Evolutionary conservation across 2,797 vertebrate species (phyloP).

Genomic region (Megalops cyprinoides): DNA sequence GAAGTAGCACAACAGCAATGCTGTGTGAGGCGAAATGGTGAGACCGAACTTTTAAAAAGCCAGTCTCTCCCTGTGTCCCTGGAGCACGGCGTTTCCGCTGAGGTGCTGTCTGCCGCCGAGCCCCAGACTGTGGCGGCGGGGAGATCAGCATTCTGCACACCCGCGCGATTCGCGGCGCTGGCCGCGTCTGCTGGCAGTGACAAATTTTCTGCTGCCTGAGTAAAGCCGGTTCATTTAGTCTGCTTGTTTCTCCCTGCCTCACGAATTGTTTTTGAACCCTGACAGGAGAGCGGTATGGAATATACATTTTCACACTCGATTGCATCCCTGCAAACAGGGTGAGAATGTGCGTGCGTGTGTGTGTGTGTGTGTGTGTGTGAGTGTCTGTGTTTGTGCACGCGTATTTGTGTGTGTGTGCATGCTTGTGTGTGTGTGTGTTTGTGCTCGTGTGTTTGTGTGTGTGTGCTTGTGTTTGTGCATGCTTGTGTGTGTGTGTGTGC

Average conservation of each 20-base stretch:
- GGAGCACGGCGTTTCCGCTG: background rate
- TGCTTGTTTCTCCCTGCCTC: slow-evolving; percentile 38
- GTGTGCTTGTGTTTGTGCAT: no score
- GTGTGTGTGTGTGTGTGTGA: background rate
- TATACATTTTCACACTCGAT: slow-evolving; percentile 42
- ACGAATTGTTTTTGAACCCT: slow-evolving; percentile 44
- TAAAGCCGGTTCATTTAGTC: slow-evolving; percentile 41
- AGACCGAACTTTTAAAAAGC: no score
- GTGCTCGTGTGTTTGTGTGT: no score
- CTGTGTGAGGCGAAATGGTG: no score
- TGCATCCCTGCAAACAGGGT: slow-evolving; percentile 29
- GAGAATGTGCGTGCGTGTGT: background rate
- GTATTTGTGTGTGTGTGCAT: no score
- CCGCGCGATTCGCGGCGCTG: slow-evolving; percentile 30
- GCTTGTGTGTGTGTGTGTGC: no score
- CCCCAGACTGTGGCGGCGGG: slow-evolving; percentile 12
- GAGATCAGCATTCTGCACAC: slow-evolving; percentile 50
- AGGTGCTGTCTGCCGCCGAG: background rate
- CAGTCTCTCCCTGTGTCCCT: no score
- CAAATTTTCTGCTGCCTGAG: slow-evolving; percentile 47
- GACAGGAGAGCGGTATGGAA: slow-evolving; percentile 41
- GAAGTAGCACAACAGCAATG: no score
- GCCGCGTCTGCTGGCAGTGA: slow-evolving; percentile 46
- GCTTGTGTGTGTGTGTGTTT: no score
- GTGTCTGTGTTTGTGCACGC: no score